Conservation (phyloP, 1,140 invertebrate genomes). For the Sinonovacula constricta region DNA sequence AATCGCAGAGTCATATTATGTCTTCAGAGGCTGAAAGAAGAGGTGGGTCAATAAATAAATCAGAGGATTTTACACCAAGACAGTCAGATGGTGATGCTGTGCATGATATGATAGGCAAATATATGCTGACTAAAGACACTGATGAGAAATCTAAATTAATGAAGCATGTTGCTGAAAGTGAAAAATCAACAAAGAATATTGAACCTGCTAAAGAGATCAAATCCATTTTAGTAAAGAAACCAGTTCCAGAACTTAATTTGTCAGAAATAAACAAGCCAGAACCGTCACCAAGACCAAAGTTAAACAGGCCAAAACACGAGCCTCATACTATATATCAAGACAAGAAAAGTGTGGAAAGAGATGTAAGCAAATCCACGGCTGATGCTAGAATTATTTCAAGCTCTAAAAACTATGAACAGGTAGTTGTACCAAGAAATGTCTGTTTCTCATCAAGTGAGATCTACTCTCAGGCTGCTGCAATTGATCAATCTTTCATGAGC, state of each 20-base stretch:
- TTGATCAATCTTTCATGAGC: no score
- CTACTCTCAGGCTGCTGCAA: conserved; percentile 59
- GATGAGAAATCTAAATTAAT: not conserved
- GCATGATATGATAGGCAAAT: conserved; percentile 33
- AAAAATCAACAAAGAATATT: not conserved
- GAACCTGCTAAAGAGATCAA: not conserved
- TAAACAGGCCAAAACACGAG: conserved; percentile 51
- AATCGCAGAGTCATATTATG: no score
- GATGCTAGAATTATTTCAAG: not conserved
- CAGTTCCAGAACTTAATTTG: conserved; percentile 17
- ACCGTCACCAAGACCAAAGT: conserved; percentile 39
- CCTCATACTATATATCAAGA: conserved; percentile 48
- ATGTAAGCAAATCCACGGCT: conserved; percentile 7
- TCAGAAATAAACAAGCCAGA: conserved; percentile 7
- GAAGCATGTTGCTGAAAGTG: not conserved
- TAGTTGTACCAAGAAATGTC: conserved; percentile 58
- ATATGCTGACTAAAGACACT: conserved; percentile 14
- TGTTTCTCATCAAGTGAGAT: conserved; percentile 69
- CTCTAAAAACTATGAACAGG: conserved; percentile 64
- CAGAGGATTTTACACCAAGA: conserved; percentile 32
- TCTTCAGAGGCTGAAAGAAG: not conserved
- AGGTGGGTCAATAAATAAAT: not conserved
- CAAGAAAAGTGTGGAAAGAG: not conserved
- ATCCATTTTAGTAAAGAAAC: conserved; percentile 2
- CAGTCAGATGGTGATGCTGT: conserved; percentile 35